Evolutionary conservation across 2,888 invertebrate genomes (phyloP).

Genomic region (Stratiomys singularior): DNA sequence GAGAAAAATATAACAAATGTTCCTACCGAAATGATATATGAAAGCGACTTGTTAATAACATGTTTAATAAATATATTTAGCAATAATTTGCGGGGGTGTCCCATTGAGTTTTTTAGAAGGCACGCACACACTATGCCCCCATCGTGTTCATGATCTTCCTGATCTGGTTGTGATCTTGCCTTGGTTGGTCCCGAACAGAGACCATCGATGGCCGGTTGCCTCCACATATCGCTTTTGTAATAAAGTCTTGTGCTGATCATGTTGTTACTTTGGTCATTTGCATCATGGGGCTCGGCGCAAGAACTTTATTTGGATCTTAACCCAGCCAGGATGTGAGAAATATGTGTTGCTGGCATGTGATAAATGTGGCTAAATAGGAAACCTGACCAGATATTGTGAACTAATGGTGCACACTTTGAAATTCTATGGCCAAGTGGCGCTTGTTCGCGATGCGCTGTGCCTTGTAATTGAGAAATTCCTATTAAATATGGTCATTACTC

Average conservation of each 20-base stretch:
- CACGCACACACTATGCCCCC: conserved; percentile 44
- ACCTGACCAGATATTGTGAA: too few relatives aligned
- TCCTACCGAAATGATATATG: conserved; percentile 53
- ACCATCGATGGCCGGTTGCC: neutral
- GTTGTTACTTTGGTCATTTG: conserved; percentile 41
- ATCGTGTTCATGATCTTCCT: conserved; percentile 32
- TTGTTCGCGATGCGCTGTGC: too few relatives aligned
- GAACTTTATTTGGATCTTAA: neutral
- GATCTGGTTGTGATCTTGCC: conserved; percentile 3
- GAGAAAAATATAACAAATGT: conserved; percentile 53
- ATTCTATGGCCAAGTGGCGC: too few relatives aligned
- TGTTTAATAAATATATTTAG: conserved; percentile 56
- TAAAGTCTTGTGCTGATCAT: conserved; percentile 44
- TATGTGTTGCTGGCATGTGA: too few relatives aligned
- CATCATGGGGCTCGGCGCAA: conserved; percentile 13
- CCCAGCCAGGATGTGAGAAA: neutral
- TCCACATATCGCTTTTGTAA: conserved; percentile 37
- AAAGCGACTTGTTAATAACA: conserved; percentile 55
- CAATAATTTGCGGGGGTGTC: conserved; percentile 56
- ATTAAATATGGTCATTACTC: too few relatives aligned
- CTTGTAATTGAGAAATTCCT: too few relatives aligned
- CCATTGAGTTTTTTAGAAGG: conserved; percentile 48
- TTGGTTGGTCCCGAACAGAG: neutral
- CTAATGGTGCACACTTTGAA: too few relatives aligned
- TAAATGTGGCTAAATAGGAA: too few relatives aligned